phyloP scores from a whole-genome alignment of 37 sponge, comb jelly and placozoan genomes.

The Aplysina aerophoba region DNA sequence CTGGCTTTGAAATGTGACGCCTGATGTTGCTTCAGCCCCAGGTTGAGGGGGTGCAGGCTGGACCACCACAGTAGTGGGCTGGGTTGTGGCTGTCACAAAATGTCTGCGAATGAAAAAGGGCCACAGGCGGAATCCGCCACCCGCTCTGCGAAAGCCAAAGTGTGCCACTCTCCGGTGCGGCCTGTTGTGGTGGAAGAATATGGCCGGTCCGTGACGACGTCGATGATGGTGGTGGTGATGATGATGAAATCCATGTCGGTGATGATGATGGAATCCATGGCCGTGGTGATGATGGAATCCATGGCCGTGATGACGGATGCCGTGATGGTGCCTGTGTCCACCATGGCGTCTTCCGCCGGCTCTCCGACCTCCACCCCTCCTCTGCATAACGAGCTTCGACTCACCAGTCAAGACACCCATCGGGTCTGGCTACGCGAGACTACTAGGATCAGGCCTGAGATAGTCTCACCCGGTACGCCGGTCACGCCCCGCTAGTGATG shows the following conservation, averaged over 20 bases:
- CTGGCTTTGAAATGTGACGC: neutral
- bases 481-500: too few relatives aligned
- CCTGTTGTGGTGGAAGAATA: neutral
- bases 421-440: neutral
- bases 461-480: neutral
- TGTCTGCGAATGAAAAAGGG: neutral
- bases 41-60: slow-evolving; percentile 6
- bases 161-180: neutral
- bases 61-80: neutral
- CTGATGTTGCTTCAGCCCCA: neutral
- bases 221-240: slow-evolving; percentile 16
- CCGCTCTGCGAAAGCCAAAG: neutral
- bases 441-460: neutral
- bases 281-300: slow-evolving; percentile 44
- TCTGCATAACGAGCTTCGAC: neutral
- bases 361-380: slow-evolving; percentile 22
- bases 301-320: slow-evolving; percentile 40
- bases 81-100: neutral
- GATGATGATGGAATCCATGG: slow-evolving; percentile 19
- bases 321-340: slow-evolving; percentile 37
- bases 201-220: slow-evolving; percentile 26
- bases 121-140: slow-evolving; percentile 11
- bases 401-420: neutral
- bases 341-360: slow-evolving; percentile 38
- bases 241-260: slow-evolving; percentile 48